Percentiles rank a stretch among this genome's conserved stretches.
phyloP scores from a whole-genome alignment of 2,113 vertebrate genomes.

The Sciurus niger region DNA sequence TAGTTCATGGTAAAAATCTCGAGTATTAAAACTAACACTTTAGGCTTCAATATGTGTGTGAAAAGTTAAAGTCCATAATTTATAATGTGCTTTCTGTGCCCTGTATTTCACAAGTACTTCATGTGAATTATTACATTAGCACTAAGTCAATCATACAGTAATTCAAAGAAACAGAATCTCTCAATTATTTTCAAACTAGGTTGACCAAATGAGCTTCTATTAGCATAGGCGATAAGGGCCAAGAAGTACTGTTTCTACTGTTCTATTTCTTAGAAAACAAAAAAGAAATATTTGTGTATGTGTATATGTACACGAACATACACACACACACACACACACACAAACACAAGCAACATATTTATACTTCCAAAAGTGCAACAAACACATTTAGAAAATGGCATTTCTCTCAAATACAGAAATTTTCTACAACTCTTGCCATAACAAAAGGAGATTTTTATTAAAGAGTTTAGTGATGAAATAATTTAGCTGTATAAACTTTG shows the following conservation, averaged over 20 bases:
- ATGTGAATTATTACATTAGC: constrained; percentile 35
- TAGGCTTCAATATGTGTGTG: not conserved
- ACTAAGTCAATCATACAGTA: constrained; percentile 1
- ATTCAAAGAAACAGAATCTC: not conserved
- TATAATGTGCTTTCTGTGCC: not conserved
- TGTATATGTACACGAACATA: too few species aligned
- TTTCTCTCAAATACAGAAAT: constrained; percentile 56
- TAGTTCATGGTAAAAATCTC: constrained; percentile 41
- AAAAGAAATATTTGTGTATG: too few species aligned
- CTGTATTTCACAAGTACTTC: not conserved
- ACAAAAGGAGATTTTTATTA: constrained; percentile 10
- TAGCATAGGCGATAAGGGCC: not conserved
- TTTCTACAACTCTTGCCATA: not conserved
- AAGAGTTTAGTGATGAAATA: not conserved
- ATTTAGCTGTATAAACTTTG: not conserved
- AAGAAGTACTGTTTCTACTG: not conserved
- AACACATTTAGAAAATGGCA: constrained; percentile 48
- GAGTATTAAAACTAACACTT: constrained; percentile 35
- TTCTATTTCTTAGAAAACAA: not conserved
- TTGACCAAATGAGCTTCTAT: not conserved
- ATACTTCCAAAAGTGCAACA: not conserved
- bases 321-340: not conserved
- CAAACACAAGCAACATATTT: not conserved
- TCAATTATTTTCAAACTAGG: constrained; percentile 49
- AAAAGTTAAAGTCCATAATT: constrained; percentile 50